These are phyloP conservation scores for Trachurus trachurus DNA, from an alignment of 2,797 vertebrate species.

Conservation along the genomic window DNA sequence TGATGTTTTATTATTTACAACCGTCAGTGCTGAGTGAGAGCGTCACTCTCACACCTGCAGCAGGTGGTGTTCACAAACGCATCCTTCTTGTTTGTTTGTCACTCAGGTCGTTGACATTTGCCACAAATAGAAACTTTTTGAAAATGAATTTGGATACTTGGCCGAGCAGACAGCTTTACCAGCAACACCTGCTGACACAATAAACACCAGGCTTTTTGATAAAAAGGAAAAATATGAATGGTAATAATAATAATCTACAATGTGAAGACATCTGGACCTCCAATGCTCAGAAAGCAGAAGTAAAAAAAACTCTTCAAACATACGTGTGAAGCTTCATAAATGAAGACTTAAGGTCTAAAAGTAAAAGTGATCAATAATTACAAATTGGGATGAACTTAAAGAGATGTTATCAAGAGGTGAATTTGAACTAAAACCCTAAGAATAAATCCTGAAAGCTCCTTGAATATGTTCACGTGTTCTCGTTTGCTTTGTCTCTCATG, in stretches of 20 bases:
- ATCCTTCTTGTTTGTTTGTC: neutral
- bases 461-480: slow-evolving; percentile 65
- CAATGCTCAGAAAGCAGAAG: neutral
- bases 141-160: slow-evolving; percentile 12
- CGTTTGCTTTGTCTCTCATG: slow-evolving; percentile 81
- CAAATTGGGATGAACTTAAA: neutral
- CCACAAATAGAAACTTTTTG: slow-evolving; percentile 12
- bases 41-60: neutral
- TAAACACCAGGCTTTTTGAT: neutral
- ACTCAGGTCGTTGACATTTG: neutral
- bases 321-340: neutral
- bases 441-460: slow-evolving; percentile 12
- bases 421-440: neutral
- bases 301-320: neutral
- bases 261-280: slow-evolving; percentile 8
- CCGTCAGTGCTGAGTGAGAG: slow-evolving; percentile 9
- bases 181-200: neutral
- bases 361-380: neutral
- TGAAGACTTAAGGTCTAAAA: neutral
- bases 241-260: neutral
- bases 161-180: neutral
- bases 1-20: slow-evolving; percentile 18
- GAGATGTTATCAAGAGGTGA: neutral
- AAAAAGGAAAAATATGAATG: neutral
- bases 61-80: neutral